These are phyloP conservation scores for Acronicta aceris DNA, from an alignment of 2,888 invertebrate genomes.

Conservation along the genomic window DNA sequence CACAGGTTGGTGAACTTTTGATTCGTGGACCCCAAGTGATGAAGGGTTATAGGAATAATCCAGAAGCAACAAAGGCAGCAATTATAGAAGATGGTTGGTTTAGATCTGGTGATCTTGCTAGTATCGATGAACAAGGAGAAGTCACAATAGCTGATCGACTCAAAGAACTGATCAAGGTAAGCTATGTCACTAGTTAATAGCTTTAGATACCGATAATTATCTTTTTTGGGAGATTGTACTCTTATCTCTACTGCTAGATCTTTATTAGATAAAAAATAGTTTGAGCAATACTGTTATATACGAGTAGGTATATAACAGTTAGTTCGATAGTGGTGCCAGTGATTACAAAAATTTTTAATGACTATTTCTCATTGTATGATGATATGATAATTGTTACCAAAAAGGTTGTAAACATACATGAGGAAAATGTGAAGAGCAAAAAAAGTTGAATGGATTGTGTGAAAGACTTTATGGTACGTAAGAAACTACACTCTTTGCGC, in stretches of 20 bases:
- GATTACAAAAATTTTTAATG: too few relatives aligned
- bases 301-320: too few relatives aligned
- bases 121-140: slow-evolving; percentile 90
- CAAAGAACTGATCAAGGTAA: slow-evolving; percentile 94
- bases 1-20: slow-evolving; percentile 72
- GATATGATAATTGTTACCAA: too few relatives aligned
- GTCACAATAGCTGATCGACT: slow-evolving; percentile 92
- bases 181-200: background rate
- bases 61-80: slow-evolving; percentile 91
- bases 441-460: too few relatives aligned
- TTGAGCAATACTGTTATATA: too few relatives aligned
- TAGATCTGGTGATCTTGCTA: slow-evolving; percentile 92
- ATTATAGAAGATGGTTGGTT: slow-evolving; percentile 93
- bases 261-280: too few relatives aligned
- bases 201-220: background rate
- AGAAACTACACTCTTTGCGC: too few relatives aligned
- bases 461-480: too few relatives aligned
- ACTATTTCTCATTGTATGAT: too few relatives aligned
- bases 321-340: too few relatives aligned
- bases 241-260: background rate
- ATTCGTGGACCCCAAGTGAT: slow-evolving; percentile 93
- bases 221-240: background rate
- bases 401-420: too few relatives aligned
- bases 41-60: slow-evolving; percentile 93
- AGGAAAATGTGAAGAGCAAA: too few relatives aligned